These are phyloP conservation scores for Crotalus viridis DNA, from an alignment of 2,113 vertebrate genomes.

Conservation along the genomic window DNA sequence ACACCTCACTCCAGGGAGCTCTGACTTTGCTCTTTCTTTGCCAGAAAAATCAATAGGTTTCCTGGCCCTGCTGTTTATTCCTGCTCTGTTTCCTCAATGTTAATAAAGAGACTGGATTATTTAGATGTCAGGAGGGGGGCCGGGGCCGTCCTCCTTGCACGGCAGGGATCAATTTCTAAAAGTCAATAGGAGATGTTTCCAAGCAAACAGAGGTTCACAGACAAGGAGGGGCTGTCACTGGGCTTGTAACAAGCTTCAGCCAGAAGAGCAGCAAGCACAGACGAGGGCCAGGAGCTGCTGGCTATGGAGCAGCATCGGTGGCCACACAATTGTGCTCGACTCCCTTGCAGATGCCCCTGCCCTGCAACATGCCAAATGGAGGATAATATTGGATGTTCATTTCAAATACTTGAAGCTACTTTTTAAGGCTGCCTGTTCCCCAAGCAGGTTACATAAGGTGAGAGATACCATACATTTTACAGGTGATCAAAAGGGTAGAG, in stretches of 20 bases:
- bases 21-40: too few relatives aligned
- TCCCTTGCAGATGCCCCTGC: neutral
- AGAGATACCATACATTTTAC: neutral
- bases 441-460: neutral
- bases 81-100: neutral
- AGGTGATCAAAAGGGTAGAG: neutral
- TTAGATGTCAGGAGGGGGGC: neutral
- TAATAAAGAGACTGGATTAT: conserved; percentile 13
- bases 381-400: neutral
- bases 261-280: neutral
- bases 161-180: conserved; percentile 9
- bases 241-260: neutral
- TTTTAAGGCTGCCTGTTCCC: neutral
- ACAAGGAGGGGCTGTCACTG: neutral
- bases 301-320: neutral
- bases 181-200: neutral
- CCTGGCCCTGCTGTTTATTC: neutral
- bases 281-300: neutral
- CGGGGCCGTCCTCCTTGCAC: neutral
- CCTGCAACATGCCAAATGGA: neutral
- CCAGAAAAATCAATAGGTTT: neutral
- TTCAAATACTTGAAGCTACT: neutral
- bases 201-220: neutral
- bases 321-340: neutral
- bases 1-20: neutral